These are phyloP conservation scores for Zoanthus sansibaricus DNA, from an alignment of 92 coral and sea anemone species.

Conservation along the genomic window DNA sequence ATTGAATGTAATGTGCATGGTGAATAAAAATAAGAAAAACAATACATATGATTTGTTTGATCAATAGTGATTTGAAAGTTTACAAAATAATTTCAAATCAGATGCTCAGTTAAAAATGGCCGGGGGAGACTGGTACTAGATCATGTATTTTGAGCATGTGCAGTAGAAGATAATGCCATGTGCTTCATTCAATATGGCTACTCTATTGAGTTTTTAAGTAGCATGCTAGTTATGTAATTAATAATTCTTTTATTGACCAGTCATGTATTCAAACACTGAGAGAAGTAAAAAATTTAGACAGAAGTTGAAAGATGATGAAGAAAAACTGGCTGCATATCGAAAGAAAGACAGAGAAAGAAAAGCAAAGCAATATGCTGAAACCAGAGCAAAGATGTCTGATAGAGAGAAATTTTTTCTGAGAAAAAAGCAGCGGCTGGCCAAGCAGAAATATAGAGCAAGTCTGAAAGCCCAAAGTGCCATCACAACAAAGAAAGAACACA, in stretches of 20 bases:
- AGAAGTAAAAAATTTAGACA: constrained; percentile 56
- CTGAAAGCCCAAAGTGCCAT: constrained; percentile 34
- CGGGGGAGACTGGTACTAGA: constrained; percentile 25
- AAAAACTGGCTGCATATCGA: constrained; percentile 45
- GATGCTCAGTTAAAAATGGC: too few relatives aligned
- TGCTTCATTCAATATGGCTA: constrained; percentile 37
- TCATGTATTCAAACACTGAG: constrained; percentile 45
- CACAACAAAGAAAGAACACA: constrained; percentile 8
- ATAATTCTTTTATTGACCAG: constrained; percentile 17
- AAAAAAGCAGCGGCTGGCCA: constrained; percentile 38
- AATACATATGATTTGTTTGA: neutral
- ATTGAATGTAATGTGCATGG: too few relatives aligned
- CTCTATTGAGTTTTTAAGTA: constrained; percentile 31
- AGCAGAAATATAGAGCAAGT: constrained; percentile 42
- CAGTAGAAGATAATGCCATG: constrained; percentile 30
- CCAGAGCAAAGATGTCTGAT: constrained; percentile 46
- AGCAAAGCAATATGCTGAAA: constrained; percentile 42
- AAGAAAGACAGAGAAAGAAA: constrained; percentile 62
- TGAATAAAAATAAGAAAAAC: neutral
- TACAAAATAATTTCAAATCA: neutral
- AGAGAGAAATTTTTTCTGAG: constrained; percentile 7
- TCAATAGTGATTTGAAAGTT: neutral
- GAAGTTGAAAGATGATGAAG: constrained; percentile 45
- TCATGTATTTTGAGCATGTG: constrained; percentile 31
- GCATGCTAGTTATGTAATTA: constrained; percentile 17